Evolutionary conservation across 2,113 vertebrate genomes (phyloP).

Genomic region (Mus musculus): GRCm39 chr7:111357501-111358000

Average conservation of each 20-base stretch:
- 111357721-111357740: background rate
- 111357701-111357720: background rate
- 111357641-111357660: background rate
- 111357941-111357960: background rate
- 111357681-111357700: background rate
- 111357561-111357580: background rate
- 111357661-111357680: background rate
- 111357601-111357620: background rate
- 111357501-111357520: background rate
- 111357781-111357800: background rate
- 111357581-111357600: background rate
- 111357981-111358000: background rate
- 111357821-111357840: no score
- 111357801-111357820: no score
- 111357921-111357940: background rate
- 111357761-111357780: background rate
- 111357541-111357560: background rate
- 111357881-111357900: background rate
- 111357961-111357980: background rate
- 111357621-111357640: no score
- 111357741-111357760: no score
- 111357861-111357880: no score
- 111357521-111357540: background rate
- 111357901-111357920: background rate
- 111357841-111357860: no score